Conservation (phyloP, 1,140 invertebrate species). For the Condylostylus longicornis region DNA sequence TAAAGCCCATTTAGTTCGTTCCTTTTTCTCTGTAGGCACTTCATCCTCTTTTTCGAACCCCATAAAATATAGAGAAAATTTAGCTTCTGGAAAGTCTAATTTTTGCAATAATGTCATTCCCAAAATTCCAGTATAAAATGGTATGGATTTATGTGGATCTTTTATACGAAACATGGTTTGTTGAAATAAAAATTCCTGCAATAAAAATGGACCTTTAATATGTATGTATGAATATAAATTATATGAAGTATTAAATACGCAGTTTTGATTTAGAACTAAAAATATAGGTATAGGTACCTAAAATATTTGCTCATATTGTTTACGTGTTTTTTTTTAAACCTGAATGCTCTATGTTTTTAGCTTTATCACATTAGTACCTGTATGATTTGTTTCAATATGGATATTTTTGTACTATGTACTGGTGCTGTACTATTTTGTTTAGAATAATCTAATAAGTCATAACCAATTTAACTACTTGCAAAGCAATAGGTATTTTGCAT, state of each 20-base stretch:
- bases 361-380: not conserved
- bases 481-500: not conserved
- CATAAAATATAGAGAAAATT: slow-evolving; percentile 88
- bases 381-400: not conserved
- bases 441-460: slow-evolving; percentile 2
- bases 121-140: slow-evolving; percentile 80
- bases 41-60: slow-evolving; percentile 59
- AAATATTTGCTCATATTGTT: not conserved
- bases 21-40: slow-evolving; percentile 49
- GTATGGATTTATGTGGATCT: slow-evolving; percentile 69
- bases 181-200: slow-evolving; percentile 78
- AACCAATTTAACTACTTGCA: not conserved
- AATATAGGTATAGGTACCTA: not conserved
- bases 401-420: not conserved
- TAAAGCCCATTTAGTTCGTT: slow-evolving; percentile 62
- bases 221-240: not conserved
- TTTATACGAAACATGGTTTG: slow-evolving; percentile 94
- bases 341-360: not conserved
- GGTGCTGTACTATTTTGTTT: not conserved
- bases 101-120: slow-evolving; percentile 84
- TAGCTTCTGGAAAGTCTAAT: slow-evolving; percentile 74
- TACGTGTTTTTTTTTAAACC: not conserved
- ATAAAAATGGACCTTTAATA: too few relatives aligned
- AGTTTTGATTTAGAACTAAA: not conserved
- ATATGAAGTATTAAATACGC: not conserved